Conservation (phyloP, 2,888 invertebrate genomes). For the Cyrtodaria siliqua region DNA sequence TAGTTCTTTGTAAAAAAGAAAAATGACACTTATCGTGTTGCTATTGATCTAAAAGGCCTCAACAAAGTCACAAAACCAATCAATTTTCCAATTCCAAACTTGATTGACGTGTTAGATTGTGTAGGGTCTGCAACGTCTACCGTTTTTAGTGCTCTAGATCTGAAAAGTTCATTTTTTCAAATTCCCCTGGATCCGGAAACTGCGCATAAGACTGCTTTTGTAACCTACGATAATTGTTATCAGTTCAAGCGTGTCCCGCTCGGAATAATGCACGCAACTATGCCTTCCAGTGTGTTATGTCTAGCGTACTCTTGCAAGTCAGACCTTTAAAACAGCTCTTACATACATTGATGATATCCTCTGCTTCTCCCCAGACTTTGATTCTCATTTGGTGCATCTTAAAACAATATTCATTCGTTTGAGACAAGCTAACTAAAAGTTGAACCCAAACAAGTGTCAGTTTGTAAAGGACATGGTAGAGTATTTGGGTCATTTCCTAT, state of each 20-base stretch:
- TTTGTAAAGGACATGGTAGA: not conserved
- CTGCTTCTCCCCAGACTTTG: conserved; percentile 44
- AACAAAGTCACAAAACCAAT: not conserved
- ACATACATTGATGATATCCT: conserved; percentile 56
- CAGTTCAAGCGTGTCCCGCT: conserved; percentile 57
- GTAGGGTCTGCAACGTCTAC: conserved; percentile 14
- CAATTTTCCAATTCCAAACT: conserved; percentile 11
- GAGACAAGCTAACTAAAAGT: conserved; percentile 25
- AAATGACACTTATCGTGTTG: not conserved
- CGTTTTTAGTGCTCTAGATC: conserved; percentile 14
- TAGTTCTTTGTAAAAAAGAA: conserved; percentile 7
- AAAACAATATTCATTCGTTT: conserved; percentile 35
- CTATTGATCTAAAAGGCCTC: not conserved
- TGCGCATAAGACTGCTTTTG: conserved; percentile 58
- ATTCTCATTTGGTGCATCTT: conserved; percentile 57
- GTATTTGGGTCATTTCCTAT: not conserved
- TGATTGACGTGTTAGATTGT: conserved; percentile 15
- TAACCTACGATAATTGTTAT: conserved; percentile 49
- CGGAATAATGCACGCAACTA: conserved; percentile 56
- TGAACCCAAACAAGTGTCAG: conserved; percentile 57
- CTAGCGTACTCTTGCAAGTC: conserved; percentile 46
- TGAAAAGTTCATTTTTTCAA: conserved; percentile 51
- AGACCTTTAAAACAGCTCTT: conserved; percentile 60
- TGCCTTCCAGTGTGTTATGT: conserved; percentile 55
- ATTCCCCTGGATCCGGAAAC: conserved; percentile 43